Base-by-base conservation (phyloP, 2,888 invertebrate species). In the Platyscelio sp. region DNA sequence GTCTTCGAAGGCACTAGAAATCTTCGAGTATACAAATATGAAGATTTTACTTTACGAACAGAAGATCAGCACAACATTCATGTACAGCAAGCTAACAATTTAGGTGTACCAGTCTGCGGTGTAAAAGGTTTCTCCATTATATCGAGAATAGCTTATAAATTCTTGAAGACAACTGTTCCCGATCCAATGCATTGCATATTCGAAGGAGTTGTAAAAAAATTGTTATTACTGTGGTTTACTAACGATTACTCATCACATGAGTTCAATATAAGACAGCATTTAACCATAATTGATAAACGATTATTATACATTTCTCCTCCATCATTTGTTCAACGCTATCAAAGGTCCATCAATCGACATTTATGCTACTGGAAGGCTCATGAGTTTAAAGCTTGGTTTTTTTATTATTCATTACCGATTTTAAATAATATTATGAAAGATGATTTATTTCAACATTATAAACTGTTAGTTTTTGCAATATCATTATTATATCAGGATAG, bases 321-420 rank as follows among this genome's bases (percentile, higher is more conserved):
- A 22, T 51, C 51, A 22, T n/a, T n/a, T 51, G 22, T 51, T 13
- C 54, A 60, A 24, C 56, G 88, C 58, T 24, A 79, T 22, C 85
- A 84, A 1, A 67, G 87, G 33, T 71, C 71, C 3, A 75, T 90
- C 15, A 40, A 27, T 3, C 26, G 27, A 54, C 54, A 54, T 15
- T n/a, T 80, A 11, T 46, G 56, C 1, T 78, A 87, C 67, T 89
- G 85, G 86, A 89, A 90, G 74, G 87, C 86, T 0, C 77, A 76
- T 6, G 89, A 89, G 22, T 72, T 86, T 1, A 88, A 86, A 83
- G 18, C 46, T 5, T 88, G 77, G 74, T 56, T 88, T 15, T 78
- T 87, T 22, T 74, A 83, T 29, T 90, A 86, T 60, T 88, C 87
- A 3, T 27, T 88, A 40, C 86, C 86, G 13, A 60, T 89, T 67